phyloP scores from a whole-genome alignment of 1,140 invertebrate genomes.

The Nymphalis io region DNA sequence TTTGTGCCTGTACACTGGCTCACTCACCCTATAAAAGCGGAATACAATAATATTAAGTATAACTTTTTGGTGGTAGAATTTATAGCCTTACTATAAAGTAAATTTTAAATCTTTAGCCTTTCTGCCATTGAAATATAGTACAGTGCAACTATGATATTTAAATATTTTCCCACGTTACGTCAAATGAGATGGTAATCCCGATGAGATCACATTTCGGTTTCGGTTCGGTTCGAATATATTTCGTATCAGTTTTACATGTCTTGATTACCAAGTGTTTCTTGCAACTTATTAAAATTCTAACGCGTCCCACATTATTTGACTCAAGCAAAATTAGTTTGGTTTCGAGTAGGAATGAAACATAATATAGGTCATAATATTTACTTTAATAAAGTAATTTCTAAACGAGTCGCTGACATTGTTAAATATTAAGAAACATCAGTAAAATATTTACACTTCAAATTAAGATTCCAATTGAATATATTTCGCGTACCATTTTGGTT shows the following conservation, averaged over 20 bases:
- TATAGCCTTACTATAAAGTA: no score
- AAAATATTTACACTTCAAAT: no score
- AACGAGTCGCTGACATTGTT: background rate
- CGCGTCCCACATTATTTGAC: slow-evolving; percentile 19
- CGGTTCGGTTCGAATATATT: slow-evolving; percentile 9
- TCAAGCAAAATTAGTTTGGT: background rate
- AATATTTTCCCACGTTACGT: slow-evolving; percentile 21
- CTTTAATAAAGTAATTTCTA: slow-evolving; percentile 5
- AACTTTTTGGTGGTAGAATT: no score
- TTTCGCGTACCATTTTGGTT: background rate
- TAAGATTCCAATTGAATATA: background rate
- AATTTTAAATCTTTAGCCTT: no score
- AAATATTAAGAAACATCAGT: background rate
- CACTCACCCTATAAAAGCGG: no score
- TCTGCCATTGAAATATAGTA: no score
- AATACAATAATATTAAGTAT: no score
- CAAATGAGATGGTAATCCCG: slow-evolving; percentile 24
- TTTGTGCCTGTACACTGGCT: no score
- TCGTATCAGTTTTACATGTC: slow-evolving; percentile 19
- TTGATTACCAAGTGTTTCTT: slow-evolving; percentile 26
- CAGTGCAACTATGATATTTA: no score
- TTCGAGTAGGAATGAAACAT: background rate
- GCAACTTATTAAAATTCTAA: slow-evolving; percentile 24
- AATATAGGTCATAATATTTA: slow-evolving; percentile 2
- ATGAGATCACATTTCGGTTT: slow-evolving; percentile 31